Evolutionary conservation across 2,797 vertebrate genomes (phyloP).

Genomic region (Yasuhikotakia modesta): DNA sequence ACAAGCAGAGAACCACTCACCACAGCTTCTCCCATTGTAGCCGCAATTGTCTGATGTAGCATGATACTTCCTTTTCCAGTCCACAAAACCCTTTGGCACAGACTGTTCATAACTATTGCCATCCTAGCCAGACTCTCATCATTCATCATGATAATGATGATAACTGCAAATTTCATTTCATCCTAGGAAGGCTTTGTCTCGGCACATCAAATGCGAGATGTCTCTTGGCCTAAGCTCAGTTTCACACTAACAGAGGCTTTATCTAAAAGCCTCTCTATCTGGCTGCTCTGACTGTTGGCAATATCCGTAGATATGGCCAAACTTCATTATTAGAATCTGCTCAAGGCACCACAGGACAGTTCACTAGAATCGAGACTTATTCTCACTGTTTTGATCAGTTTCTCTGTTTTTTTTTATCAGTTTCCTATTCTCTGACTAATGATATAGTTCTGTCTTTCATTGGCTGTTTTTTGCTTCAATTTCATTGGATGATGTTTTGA

Average conservation of each 20-base stretch:
- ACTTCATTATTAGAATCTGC: conserved; percentile 52
- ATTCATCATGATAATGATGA: conserved; percentile 43
- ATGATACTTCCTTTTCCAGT: neutral
- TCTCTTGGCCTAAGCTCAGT: conserved; percentile 52
- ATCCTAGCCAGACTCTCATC: conserved; percentile 34
- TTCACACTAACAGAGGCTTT: conserved; percentile 61
- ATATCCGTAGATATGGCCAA: conserved; percentile 55
- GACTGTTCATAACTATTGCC: conserved; percentile 32
- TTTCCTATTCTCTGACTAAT: conserved; percentile 37
- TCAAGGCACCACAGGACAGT: conserved; percentile 51
- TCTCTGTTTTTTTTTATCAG: conserved; percentile 29
- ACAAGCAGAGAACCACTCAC: neutral
- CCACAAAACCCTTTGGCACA: conserved; percentile 4
- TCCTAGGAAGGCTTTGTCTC: conserved; percentile 55
- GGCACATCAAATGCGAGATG: conserved; percentile 46
- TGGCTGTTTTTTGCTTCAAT: conserved; percentile 41
- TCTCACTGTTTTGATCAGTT: conserved; percentile 22
- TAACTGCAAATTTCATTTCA: conserved; percentile 52
- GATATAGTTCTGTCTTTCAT: conserved; percentile 31
- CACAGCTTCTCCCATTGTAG: neutral
- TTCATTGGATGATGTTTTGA: conserved; percentile 31
- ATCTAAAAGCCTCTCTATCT: conserved; percentile 48
- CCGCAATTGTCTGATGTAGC: neutral
- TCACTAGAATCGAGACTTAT: conserved; percentile 49
- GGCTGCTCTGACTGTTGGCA: conserved; percentile 32